Evolutionary conservation across 2,888 invertebrate genomes (phyloP), one percentile per base, ranked within the genome.

Genomic region (Galerucella nymphaeae): DNA sequence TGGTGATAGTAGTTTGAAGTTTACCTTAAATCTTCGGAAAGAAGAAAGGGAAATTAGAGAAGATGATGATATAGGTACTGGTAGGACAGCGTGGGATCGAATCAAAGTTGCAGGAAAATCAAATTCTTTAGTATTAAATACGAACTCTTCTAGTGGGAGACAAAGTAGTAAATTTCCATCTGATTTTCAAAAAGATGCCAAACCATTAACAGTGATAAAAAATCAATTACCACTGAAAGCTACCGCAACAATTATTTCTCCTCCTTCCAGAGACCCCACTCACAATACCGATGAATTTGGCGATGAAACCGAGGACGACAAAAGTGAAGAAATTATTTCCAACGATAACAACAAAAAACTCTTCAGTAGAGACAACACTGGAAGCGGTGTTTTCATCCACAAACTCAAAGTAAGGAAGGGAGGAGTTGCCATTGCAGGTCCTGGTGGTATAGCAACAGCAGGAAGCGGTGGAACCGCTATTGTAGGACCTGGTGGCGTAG

Each of bases 371-470:
- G 85, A 85, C 66, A 86, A 85, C 69, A 85, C 89, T 0, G 90
- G 89, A 75, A 90, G 89, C 74, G 92, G 93, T 2, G 91, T 93
- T 76, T 91, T 92, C 75, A 92, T 93, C 71, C 91, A 92, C 77
- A 89, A 89, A 78, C 83, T 94, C 30, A 92, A 91, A 84, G 93
- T 94, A 20, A 88, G 91, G 74, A 90, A 90, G 83, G 94, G 94
- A 2, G 94, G 94, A 16, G 93, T 94, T 8, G 93, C 94, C 0
- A 94, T 94, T 66, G 94, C 94, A 2, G 94, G 94, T 0, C 94
- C 94, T 0, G 93, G 93, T n/a, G 94, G 94, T 48, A 92, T 93
- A 13, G 94, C 94, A 0, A 94, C 93, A 0, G 94, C 93, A 1
- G 94, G 93, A 14, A 91, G 90, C 81, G 94, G 94, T 9, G 94